These are phyloP conservation scores for Amphiprion percula DNA, from an alignment of 2,113 vertebrate species.

Conservation along the genomic window DNA sequence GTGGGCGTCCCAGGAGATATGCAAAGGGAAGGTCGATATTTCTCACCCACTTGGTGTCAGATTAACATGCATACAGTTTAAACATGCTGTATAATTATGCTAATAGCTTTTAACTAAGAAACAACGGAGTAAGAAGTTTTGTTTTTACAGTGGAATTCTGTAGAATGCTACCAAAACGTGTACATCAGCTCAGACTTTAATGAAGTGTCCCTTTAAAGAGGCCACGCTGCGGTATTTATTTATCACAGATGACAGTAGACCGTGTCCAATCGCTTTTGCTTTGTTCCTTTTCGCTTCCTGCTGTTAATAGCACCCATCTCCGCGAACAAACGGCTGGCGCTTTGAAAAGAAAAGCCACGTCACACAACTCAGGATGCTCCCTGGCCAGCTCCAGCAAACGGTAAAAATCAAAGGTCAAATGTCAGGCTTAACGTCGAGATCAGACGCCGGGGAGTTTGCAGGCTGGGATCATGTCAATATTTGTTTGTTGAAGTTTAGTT, in stretches of 20 bases:
- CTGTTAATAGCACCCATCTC: slow-evolving; percentile 45
- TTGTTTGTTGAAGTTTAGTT: slow-evolving; percentile 14
- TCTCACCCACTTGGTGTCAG: slow-evolving; percentile 58
- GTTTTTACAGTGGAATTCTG: neutral
- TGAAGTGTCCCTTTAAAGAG: slow-evolving; percentile 19
- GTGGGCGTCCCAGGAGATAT: slow-evolving; percentile 60
- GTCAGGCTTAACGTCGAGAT: slow-evolving; percentile 47
- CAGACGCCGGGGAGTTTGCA: slow-evolving; percentile 9
- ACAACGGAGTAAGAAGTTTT: neutral
- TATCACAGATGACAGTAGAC: slow-evolving; percentile 29
- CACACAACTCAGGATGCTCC: neutral
- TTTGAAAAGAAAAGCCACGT: slow-evolving; percentile 22
- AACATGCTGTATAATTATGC: slow-evolving; percentile 27
- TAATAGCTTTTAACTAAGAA: neutral
- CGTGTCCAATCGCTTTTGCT: slow-evolving; percentile 37
- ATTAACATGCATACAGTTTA: slow-evolving; percentile 44
- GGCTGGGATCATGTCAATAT: slow-evolving; percentile 52
- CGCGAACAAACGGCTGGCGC: neutral
- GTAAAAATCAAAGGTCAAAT: slow-evolving; percentile 57
- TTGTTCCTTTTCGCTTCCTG: slow-evolving; percentile 38
- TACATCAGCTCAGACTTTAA: slow-evolving; percentile 6
- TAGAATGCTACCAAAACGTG: neutral
- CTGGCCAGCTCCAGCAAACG: slow-evolving; percentile 11
- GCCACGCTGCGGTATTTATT: slow-evolving; percentile 21
- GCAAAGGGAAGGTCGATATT: slow-evolving; percentile 57